Base-by-base conservation (phyloP, 2,888 invertebrate species). In the Eustalomyia histrio region DNA sequence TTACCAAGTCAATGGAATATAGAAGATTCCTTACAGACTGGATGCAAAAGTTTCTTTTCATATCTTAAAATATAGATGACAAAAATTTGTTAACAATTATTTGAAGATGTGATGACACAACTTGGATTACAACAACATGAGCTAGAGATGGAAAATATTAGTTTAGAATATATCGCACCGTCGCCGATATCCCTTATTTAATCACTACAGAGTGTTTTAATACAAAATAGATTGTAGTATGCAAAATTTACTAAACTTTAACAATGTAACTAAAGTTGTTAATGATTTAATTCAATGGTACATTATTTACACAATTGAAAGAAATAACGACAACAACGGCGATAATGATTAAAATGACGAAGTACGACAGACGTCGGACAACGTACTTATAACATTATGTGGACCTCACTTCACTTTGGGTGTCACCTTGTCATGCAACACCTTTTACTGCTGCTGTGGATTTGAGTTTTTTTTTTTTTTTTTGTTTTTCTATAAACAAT, bases 401-500 rank as follows among this genome's bases (percentile, higher is more conserved):
- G 16, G 35, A 29, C 50, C 35, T 33, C 61, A 67, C 69, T 78
- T 57, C 24, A 69, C 61, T 71, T 61, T 69, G 69, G 61, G 81
- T 81, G 81, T 78, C 81, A 81, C 81, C 81, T 78, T 81, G 81
- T 78, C 81, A 78, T 24, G 67, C 78, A 81, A 81, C 81, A 81
- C 78, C 76, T 81, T 76, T 76, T 72, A 61, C 58, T 35, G 71
- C 71, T n/a, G 64, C 35, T 55, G 35, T 29, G n/a, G 33, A 39
- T 53, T 76, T n/a, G n/a, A n/a, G n/a, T n/a, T n/a, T n/a, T n/a
- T n/a, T n/a, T n/a, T n/a, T n/a, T n/a, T n/a, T n/a, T 67, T 61
- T 64, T n/a, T 7, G 16, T n/a, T n/a, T 57, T 8, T 53, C 24
- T 76, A 18, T 39, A 67, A 47, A 55, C 8, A 52, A 39, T 71